phyloP scores from a whole-genome alignment of 2,113 vertebrate genomes.

The Phylloscopus trochilus region DNA sequence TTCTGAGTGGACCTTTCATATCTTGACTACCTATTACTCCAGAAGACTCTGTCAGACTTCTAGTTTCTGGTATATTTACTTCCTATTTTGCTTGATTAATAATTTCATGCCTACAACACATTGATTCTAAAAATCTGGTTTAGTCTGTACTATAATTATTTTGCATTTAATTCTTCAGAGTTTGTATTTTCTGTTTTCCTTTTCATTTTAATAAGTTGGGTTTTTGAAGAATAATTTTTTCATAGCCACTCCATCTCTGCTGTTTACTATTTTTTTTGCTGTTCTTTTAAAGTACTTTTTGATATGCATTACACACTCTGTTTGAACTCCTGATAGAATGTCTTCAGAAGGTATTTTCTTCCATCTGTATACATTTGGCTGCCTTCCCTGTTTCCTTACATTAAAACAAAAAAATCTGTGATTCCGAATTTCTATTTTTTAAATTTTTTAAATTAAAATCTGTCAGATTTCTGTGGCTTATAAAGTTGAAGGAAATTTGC shows the following conservation, averaged over 20 bases:
- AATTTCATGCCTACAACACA: not conserved
- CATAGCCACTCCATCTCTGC: fast-evolving
- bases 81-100: not conserved
- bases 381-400: not conserved
- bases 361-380: not conserved
- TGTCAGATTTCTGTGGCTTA: not conserved
- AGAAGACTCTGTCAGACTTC: not conserved
- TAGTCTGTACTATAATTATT: not conserved
- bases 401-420: not conserved
- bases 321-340: not conserved
- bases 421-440: not conserved
- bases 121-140: not conserved
- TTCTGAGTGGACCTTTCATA: not conserved
- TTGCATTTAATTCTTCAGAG: not conserved
- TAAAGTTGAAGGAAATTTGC: not conserved
- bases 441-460: not conserved
- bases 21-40: not conserved
- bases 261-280: not conserved
- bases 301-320: not conserved
- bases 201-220: not conserved
- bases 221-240: not conserved
- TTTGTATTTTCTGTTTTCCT: not conserved
- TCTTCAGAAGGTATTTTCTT: not conserved
- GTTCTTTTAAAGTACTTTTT: not conserved
- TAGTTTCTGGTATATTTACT: not conserved